These are phyloP conservation scores for Synodontis membranacea DNA, from an alignment of 2,113 vertebrate species.

Conservation along the genomic window DNA sequence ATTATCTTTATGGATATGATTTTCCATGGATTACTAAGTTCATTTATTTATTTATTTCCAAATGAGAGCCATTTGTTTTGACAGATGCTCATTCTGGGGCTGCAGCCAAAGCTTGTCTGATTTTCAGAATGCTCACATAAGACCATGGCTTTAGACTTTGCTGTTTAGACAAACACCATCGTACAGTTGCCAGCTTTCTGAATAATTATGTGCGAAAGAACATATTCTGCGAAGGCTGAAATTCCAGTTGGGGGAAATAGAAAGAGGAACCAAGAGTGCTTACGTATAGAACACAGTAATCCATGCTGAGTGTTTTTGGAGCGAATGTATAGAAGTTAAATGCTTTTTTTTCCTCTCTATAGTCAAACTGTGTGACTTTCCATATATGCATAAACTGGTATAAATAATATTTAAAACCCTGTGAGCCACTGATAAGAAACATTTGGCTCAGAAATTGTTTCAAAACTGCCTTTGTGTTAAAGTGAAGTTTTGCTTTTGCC, in stretches of 20 bases:
- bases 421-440: conserved; percentile 3
- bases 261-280: conserved; percentile 50
- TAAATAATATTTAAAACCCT: conserved; percentile 4
- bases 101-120: conserved; percentile 73
- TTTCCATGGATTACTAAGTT: conserved; percentile 60
- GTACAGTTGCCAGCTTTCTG: conserved; percentile 68
- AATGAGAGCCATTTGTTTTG: conserved; percentile 74
- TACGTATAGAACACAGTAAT: conserved; percentile 50
- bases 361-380: conserved; percentile 10
- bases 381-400: conserved; percentile 34
- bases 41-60: conserved; percentile 68
- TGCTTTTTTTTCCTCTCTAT: conserved; percentile 13
- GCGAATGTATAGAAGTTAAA: conserved; percentile 14
- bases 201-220: conserved; percentile 68
- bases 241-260: conserved; percentile 53
- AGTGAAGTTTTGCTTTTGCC: neutral
- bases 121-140: conserved; percentile 70
- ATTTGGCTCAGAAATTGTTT: conserved; percentile 2
- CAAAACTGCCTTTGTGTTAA: neutral
- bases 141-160: conserved; percentile 71
- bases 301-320: conserved; percentile 43
- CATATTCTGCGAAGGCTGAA: conserved; percentile 61
- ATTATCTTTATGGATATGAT: conserved; percentile 58
- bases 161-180: conserved; percentile 73
- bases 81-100: conserved; percentile 79